Evolutionary conservation across 1,140 invertebrate species (phyloP).

Genomic region (Lasioglossum albipes): DNA sequence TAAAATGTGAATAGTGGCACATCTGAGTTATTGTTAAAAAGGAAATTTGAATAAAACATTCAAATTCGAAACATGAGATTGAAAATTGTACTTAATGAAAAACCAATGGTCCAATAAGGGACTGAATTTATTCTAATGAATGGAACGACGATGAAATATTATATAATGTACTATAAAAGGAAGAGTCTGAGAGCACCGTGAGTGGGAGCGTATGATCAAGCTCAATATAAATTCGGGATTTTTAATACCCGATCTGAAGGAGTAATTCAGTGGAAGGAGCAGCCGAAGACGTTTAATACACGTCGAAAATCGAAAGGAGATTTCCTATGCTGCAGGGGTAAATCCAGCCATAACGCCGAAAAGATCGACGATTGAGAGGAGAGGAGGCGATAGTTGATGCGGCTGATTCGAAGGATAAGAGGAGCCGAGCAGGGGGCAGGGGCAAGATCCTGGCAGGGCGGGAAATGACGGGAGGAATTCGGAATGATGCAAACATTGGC

Average conservation of each 20-base stretch:
- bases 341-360: conserved; percentile 28
- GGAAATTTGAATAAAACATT: no score
- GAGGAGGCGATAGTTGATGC: conserved; percentile 5
- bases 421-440: conserved; percentile 1
- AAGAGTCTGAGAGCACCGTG: no score
- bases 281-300: conserved; percentile 13
- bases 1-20: no score
- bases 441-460: background rate
- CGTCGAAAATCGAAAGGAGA: conserved; percentile 28
- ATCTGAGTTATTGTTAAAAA: no score
- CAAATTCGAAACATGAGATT: no score
- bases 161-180: no score
- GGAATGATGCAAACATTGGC: conserved; percentile 63
- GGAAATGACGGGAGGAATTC: conserved; percentile 39
- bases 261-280: conserved; percentile 4
- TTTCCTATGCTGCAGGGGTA: background rate
- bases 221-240: background rate
- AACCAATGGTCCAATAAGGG: no score
- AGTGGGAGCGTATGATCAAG: no score
- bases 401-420: conserved; percentile 12
- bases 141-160: no score
- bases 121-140: no score
- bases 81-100: no score
- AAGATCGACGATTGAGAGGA: conserved; percentile 39
- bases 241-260: conserved; percentile 12